A percentile compares a stretch with the other conserved stretches of the same genome.
Conservation (phyloP, 2,113 vertebrate species). For the Pleuronectes platessa region DNA sequence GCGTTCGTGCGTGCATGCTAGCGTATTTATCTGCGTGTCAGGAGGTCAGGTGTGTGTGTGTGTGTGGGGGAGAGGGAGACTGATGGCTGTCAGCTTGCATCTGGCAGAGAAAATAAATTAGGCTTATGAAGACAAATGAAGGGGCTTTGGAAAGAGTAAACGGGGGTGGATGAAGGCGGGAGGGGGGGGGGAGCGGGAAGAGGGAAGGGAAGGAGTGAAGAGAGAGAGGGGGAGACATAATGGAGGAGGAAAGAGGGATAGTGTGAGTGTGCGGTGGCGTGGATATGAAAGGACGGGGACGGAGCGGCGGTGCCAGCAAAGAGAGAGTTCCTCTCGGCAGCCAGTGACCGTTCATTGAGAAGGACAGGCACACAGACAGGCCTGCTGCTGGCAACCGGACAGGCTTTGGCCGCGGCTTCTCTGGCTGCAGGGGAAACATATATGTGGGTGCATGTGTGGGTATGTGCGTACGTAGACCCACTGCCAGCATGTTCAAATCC, state of each 20-base stretch:
- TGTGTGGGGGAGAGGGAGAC: slow-evolving; percentile 81
- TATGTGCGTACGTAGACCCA: slow-evolving; percentile 22
- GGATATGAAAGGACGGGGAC: slow-evolving; percentile 66
- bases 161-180: slow-evolving; percentile 38
- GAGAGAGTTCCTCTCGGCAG: slow-evolving; percentile 67
- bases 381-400: slow-evolving; percentile 60
- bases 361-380: slow-evolving; percentile 52
- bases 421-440: slow-evolving; percentile 51
- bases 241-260: slow-evolving; percentile 56
- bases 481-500: slow-evolving; percentile 39
- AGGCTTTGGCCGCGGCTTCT: slow-evolving; percentile 52
- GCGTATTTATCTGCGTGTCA: slow-evolving; percentile 43
- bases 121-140: slow-evolving; percentile 99
- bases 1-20: slow-evolving; percentile 22
- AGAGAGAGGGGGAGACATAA: slow-evolving; percentile 30
- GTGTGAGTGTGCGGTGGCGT: slow-evolving; percentile 67
- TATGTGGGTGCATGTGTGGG: slow-evolving; percentile 65
- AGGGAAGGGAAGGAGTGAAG: slow-evolving; percentile 19
- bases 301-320: slow-evolving; percentile 58
- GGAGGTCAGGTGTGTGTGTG: slow-evolving; percentile 58
- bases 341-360: slow-evolving; percentile 64
- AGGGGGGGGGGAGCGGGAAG: slow-evolving; percentile 12
- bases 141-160: slow-evolving; percentile 73
- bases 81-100: slow-evolving; percentile 99
- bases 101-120: slow-evolving; percentile 99